Base-by-base conservation (phyloP, 2,113 vertebrate species). In the Hippocampus zosterae region DNA sequence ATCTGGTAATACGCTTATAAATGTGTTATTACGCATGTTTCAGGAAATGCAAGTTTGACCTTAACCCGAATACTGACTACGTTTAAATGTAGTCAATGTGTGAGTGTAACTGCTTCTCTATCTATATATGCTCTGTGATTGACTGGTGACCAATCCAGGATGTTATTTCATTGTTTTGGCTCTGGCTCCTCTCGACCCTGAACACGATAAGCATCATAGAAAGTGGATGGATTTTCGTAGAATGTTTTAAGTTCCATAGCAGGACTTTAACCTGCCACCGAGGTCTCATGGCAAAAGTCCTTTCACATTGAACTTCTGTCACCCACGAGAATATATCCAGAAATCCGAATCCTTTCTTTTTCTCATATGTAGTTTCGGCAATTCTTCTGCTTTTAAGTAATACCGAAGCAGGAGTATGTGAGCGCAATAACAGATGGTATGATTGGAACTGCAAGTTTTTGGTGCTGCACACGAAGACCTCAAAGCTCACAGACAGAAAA, bases 391-490 rank as follows among this genome's bases (percentile, higher is more conserved):
- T 68, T 64, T 77, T 19, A 76, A 79, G 57, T 67, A 56, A 66
- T 52, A 55, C 53, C 59, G 67, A 42, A 53, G 65, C 40, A 48
- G 40, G 41, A 65, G 71, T 69, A 71, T 56, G 64, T 62, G 29
- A 19, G 61, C 73, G 78, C 67, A 78, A 69, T 83, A 87, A 87
- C 80, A 72, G 72, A 75, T 80, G 63, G 76, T 68, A 82, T 79
- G 76, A 84, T 90, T 72, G 69, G 71, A 75, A 62, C 69, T 66
- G 41, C 71, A 37, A 37, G 29, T 37, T 37, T 37, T 37, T 6
- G 33, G 33, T 5, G 13, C 42, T 70, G 50, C 67, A 72, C 48
- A 74, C 73, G 67, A 23, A 72, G 64, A 64, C 42, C 53, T 63
- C 63, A 53, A 73, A 70, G 33, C 29, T 66, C 60, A 65, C 59